Conservation (phyloP, 2,888 invertebrate species). For the Phaedon cochleariae region DNA sequence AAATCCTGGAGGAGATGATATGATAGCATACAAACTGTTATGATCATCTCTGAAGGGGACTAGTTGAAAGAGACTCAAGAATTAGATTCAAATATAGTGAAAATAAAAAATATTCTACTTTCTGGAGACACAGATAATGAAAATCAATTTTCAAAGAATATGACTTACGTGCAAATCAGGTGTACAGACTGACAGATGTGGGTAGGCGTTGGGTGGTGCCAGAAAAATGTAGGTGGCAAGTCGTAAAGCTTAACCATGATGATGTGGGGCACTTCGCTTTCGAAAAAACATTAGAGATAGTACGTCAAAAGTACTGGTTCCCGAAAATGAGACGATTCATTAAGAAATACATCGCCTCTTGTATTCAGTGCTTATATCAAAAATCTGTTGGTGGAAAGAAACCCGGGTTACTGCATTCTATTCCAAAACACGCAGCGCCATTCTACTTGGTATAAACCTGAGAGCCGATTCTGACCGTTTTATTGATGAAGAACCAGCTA, state of each 20-base stretch:
- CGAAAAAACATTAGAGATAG: not conserved
- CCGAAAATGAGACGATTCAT: constrained; percentile 26
- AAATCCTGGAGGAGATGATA: not conserved
- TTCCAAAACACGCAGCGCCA: not conserved
- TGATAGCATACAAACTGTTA: too few species aligned
- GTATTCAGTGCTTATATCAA: constrained; percentile 7
- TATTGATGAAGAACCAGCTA: constrained; percentile 11
- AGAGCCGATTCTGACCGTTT: too few species aligned
- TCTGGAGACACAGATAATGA: too few species aligned
- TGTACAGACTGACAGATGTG: constrained; percentile 32
- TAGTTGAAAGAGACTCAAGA: too few species aligned
- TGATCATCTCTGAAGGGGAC: not conserved
- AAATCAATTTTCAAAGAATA: too few species aligned
- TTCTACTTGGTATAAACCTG: constrained; percentile 22
- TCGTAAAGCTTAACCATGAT: constrained; percentile 30
- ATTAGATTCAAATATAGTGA: too few species aligned
- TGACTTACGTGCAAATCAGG: not conserved
- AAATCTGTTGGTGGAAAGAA: not conserved
- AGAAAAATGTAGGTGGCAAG: constrained; percentile 40
- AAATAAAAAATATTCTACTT: too few species aligned
- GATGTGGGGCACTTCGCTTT: not conserved
- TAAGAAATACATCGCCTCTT: constrained; percentile 21
- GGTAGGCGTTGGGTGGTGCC: too few species aligned
- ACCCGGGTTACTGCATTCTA: not conserved
- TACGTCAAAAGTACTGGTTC: constrained; percentile 24